phyloP scores from a whole-genome alignment of 1,140 invertebrate genomes.

The Chelonus insularis region DNA sequence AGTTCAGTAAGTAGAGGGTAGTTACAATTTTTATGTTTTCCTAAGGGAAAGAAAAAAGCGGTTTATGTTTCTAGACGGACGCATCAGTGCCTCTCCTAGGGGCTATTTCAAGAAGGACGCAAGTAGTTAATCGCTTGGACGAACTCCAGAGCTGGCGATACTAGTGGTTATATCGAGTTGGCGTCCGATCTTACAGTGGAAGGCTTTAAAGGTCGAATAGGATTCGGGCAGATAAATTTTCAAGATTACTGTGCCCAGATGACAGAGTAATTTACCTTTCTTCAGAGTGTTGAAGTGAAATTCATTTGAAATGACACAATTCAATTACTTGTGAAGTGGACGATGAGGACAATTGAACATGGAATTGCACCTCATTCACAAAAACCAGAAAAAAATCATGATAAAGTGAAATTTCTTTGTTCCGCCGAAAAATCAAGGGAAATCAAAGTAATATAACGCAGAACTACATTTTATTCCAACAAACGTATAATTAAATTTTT shows the following conservation, averaged over 20 bases:
- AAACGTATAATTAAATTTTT: not conserved
- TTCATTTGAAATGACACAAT: slow-evolving; percentile 10
- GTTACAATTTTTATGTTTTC: no score
- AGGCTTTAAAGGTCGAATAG: no score
- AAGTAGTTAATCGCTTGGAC: no score
- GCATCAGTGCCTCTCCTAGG: no score
- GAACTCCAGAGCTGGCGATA: no score
- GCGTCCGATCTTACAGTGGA: no score
- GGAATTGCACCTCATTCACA: slow-evolving; percentile 10
- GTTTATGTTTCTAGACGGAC: no score
- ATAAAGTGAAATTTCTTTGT: slow-evolving; percentile 12
- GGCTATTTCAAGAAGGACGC: no score
- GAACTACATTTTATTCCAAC: not conserved
- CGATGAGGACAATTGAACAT: slow-evolving; percentile 7
- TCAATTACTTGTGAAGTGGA: slow-evolving; percentile 5
- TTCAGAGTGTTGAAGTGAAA: slow-evolving; percentile 1
- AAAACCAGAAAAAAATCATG: slow-evolving; percentile 12
- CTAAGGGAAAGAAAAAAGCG: no score
- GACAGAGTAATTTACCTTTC: no score
- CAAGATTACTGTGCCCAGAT: not conserved
- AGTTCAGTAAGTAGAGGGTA: no score
- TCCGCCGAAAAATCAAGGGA: not conserved
- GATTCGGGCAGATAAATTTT: not conserved
- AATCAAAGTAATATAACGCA: slow-evolving; percentile 1
- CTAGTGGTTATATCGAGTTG: no score